Conservation (phyloP, 2,113 vertebrate species). For the Hystrix cristata region DNA sequence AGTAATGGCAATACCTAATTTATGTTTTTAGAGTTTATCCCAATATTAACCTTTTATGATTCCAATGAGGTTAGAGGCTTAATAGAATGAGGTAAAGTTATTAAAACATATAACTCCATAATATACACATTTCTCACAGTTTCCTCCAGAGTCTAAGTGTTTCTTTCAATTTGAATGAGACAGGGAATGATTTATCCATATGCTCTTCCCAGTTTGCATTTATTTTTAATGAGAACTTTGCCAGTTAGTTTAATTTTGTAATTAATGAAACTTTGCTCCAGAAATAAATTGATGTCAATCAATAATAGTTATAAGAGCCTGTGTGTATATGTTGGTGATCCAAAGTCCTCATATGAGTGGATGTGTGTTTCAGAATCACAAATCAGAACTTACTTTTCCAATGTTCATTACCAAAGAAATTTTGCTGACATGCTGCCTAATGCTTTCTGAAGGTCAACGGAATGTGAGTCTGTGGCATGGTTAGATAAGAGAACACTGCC, state of each 20-base stretch:
- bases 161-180: constrained; percentile 65
- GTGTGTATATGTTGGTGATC: background rate
- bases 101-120: constrained; percentile 77
- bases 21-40: constrained; percentile 72
- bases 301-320: background rate
- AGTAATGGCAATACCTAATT: constrained; percentile 69
- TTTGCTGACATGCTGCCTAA: constrained; percentile 44
- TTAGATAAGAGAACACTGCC: constrained; percentile 70
- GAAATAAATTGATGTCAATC: background rate
- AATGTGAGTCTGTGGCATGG: constrained; percentile 70
- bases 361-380: constrained; percentile 38
- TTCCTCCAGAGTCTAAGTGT: constrained; percentile 58
- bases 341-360: background rate
- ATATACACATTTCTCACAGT: constrained; percentile 64
- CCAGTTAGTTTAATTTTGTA: constrained; percentile 47
- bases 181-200: constrained; percentile 54
- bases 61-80: constrained; percentile 59
- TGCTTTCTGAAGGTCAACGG: constrained; percentile 73
- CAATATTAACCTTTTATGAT: constrained; percentile 81
- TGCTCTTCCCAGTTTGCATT: constrained; percentile 30
- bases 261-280: constrained; percentile 49
- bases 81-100: constrained; percentile 77
- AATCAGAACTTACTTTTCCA: constrained; percentile 41
- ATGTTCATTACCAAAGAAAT: constrained; percentile 37
- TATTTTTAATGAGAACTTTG: constrained; percentile 63